Percentiles rank a stretch among this genome's conserved stretches.
Conservation (phyloP, 2,113 vertebrate species). For the Clinocottus analis region DNA sequence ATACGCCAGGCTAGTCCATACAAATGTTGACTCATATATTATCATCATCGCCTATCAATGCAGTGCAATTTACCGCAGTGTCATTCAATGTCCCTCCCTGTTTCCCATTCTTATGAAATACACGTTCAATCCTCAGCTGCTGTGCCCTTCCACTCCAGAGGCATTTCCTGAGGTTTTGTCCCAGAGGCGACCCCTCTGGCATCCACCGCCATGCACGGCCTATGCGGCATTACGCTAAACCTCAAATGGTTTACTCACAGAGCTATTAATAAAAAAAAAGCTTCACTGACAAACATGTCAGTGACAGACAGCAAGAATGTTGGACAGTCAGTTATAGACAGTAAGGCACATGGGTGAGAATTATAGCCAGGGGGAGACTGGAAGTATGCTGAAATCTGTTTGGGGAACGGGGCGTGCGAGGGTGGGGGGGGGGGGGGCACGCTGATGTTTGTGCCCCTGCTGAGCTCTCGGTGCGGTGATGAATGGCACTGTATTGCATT, state of each 20-base stretch:
- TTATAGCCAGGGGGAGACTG: slow-evolving; percentile 40
- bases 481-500: slow-evolving; percentile 68
- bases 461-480: slow-evolving; percentile 66
- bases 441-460: slow-evolving; percentile 56
- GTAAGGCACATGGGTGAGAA: slow-evolving; percentile 37
- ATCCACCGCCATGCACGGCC: slow-evolving; percentile 37
- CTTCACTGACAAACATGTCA: slow-evolving; percentile 45
- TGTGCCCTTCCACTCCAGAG: slow-evolving; percentile 5
- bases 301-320: slow-evolving; percentile 41
- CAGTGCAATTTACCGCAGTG: neutral
- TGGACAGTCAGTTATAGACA: slow-evolving; percentile 25
- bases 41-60: slow-evolving; percentile 15
- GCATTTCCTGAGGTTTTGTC: slow-evolving; percentile 36
- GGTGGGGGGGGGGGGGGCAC: no score
- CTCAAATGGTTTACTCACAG: slow-evolving; percentile 73
- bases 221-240: slow-evolving; percentile 62
- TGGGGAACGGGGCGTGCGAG: slow-evolving; percentile 55
- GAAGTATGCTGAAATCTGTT: slow-evolving; percentile 61
- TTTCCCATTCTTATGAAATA: neutral
- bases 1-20: slow-evolving; percentile 34
- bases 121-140: slow-evolving; percentile 49
- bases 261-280: slow-evolving; percentile 75
- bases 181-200: slow-evolving; percentile 64
- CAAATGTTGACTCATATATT: slow-evolving; percentile 54
- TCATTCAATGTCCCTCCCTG: slow-evolving; percentile 9